Base-by-base conservation (phyloP, 2,797 vertebrate species). In the Pseudotriccus pelzelni region DNA sequence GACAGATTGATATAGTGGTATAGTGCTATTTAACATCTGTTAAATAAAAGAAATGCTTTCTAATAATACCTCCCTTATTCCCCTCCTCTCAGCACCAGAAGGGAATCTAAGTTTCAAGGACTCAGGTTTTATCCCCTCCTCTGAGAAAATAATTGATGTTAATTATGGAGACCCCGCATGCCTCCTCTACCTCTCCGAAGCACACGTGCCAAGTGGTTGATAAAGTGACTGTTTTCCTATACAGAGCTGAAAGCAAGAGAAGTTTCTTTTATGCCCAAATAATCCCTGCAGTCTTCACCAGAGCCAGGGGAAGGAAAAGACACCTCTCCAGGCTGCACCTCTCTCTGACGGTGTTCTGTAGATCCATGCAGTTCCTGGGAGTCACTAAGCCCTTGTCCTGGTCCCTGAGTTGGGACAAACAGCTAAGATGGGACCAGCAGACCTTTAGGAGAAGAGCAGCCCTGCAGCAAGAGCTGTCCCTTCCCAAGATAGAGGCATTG, bases 21-120 rank as follows among this genome's bases (percentile, higher is more conserved):
- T 49, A 46, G 77, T 23, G 59, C 28, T 89, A 60, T 94, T 90
- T 64, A 90, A 94, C 89, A 70, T 93, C 83, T 94, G 87, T 34
- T 89, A 84, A 94, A 93, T 73, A 73, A 91, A 96, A 90, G 18
- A 91, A 93, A 78, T 59, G 63, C 70, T 86, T 88, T 93, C 83
- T 73, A 94, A 55, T 84, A 96, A 79, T 82, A 44, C 47, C 32
- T 82, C 63, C 44, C 34, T 91, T 90, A 81, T 84, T 90, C 83
- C 43, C 52, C 55, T 91, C 77, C 59, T 83, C 90, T 90, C 70
- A 23, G 47, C 66, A 94, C 47, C 83, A 93, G 87, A 68, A 83
- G 37, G 73, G 79, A 89, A 88, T 72, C 52, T 7, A 46, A 84
- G 30, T 93, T 89, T 90, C 70, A 89, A 74, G 56, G 77, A 41